Percentiles rank a stretch among this genome's conserved stretches.
phyloP scores from a whole-genome alignment of 2,888 invertebrate species.

The Lycophotia porphyrea region DNA sequence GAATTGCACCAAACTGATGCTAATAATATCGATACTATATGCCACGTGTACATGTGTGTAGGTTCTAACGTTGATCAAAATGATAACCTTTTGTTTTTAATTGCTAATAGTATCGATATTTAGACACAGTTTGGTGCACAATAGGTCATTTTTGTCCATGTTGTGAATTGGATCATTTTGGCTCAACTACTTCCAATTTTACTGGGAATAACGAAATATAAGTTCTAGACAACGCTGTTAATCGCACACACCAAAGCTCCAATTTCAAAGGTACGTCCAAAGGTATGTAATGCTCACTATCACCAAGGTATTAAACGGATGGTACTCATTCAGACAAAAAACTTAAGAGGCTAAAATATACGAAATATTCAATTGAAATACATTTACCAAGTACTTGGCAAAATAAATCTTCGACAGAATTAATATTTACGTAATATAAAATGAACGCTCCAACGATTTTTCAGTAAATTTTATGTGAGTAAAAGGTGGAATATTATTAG shows the following conservation, averaged over 20 bases:
- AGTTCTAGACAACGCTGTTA: background rate
- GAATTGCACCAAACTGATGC: background rate
- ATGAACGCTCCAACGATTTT: background rate
- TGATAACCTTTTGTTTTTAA: background rate
- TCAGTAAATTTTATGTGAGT: background rate
- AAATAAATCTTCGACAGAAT: constrained; percentile 26
- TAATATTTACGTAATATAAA: constrained; percentile 4
- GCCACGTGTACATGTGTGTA: background rate
- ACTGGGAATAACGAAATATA: background rate
- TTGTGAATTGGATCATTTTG: background rate
- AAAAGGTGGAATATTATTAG: background rate
- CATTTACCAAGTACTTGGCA: constrained; percentile 19
- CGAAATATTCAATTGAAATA: constrained; percentile 24
- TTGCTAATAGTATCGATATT: background rate
- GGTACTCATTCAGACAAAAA: constrained; percentile 32
- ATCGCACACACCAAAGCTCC: constrained; percentile 4
- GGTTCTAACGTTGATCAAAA: background rate
- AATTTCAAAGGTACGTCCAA: constrained; percentile 18
- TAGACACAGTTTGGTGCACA: background rate
- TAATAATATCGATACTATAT: background rate
- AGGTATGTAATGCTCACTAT: constrained; percentile 42
- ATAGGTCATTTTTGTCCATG: background rate
- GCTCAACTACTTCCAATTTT: background rate
- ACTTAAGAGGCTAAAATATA: constrained; percentile 34
- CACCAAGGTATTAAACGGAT: constrained; percentile 45